These are phyloP conservation scores for Aspidiotus destructor DNA, from an alignment of 2,888 invertebrate species.

Conservation along the genomic window DNA sequence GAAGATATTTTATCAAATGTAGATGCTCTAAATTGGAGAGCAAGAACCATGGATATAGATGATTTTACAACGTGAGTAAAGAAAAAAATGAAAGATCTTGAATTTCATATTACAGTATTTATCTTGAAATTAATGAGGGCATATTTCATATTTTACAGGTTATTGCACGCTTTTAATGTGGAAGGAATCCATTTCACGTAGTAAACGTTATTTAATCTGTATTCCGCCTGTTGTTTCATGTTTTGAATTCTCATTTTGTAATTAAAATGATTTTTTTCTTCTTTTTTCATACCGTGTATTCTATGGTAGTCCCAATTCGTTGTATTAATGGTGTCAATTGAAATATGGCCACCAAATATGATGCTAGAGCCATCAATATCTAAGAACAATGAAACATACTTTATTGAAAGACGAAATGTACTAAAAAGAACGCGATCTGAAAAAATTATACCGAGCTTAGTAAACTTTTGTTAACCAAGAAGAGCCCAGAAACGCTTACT, in stretches of 20 bases:
- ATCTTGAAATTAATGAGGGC: constrained; percentile 29
- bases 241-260: not conserved
- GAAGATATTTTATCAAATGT: constrained; percentile 59
- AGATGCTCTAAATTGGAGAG: constrained; percentile 65
- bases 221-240: not conserved
- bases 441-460: constrained; percentile 9
- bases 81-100: constrained; percentile 12
- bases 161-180: constrained; percentile 78
- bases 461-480: constrained; percentile 6
- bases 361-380: constrained; percentile 22
- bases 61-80: constrained; percentile 69
- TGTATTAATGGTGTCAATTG: constrained; percentile 25
- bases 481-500: constrained; percentile 12
- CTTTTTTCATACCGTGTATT: not conserved
- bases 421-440: not conserved
- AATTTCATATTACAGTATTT: not conserved
- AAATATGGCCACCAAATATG: constrained; percentile 25
- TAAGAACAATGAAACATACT: constrained; percentile 5
- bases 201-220: not conserved
- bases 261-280: not conserved
- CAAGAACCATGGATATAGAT: constrained; percentile 90
- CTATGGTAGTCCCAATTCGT: constrained; percentile 14
- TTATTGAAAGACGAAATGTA: not conserved
- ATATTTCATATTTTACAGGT: constrained; percentile 43
- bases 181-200: constrained; percentile 88